A percentile compares a stretch with the other conserved stretches of the same genome.
Conservation (phyloP, 2,888 invertebrate species). For the Drosophila mercatorum region DNA sequence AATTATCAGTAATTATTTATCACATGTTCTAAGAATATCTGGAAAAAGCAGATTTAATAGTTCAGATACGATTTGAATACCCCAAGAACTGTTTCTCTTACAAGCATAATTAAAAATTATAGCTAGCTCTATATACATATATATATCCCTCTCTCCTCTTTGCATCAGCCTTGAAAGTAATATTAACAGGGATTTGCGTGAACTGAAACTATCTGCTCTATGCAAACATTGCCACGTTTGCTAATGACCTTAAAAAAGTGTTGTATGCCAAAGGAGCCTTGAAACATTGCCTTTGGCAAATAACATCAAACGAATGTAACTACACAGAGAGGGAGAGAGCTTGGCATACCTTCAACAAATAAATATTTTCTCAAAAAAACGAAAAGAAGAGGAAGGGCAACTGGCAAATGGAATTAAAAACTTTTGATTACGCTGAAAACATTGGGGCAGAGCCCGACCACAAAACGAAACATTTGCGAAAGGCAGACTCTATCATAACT, state of each 20-base stretch:
- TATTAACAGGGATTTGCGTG: neutral
- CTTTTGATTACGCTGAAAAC: slow-evolving; percentile 63
- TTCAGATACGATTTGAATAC: too few species aligned
- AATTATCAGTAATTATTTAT: too few species aligned
- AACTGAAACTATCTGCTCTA: neutral
- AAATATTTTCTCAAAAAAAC: slow-evolving; percentile 16
- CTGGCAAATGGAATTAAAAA: slow-evolving; percentile 59
- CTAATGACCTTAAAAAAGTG: slow-evolving; percentile 18
- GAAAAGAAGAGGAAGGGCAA: neutral
- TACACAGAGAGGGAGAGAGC: neutral
- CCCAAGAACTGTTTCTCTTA: too few species aligned
- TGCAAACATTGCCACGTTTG: neutral
- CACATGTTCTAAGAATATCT: too few species aligned
- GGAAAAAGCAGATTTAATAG: too few species aligned
- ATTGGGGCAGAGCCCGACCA: slow-evolving; percentile 25
- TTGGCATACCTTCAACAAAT: slow-evolving; percentile 25
- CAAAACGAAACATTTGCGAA: slow-evolving; percentile 32
- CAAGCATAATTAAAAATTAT: too few species aligned
- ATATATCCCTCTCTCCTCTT: too few species aligned
- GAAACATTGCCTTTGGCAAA: slow-evolving; percentile 32
- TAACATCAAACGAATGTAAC: slow-evolving; percentile 38
- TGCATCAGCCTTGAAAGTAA: neutral
- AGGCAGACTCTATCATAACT: slow-evolving; percentile 51
- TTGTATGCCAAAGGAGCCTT: slow-evolving; percentile 32
- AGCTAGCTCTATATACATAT: too few species aligned